Conservation (phyloP, 2,888 invertebrate species). For the Anarsia innoxiella region DNA sequence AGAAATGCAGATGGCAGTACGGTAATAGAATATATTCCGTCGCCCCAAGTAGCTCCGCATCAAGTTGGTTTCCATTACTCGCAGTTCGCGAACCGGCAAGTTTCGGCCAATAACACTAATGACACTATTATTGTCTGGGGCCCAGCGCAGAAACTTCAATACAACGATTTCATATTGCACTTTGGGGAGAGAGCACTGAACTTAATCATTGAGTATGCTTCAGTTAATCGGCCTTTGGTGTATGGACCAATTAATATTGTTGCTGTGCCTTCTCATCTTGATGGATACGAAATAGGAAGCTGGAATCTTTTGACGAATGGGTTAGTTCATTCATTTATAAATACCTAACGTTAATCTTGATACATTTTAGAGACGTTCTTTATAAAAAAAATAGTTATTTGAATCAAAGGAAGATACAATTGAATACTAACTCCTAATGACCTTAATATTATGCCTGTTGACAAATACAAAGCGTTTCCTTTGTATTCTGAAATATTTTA, state of each 20-base stretch:
- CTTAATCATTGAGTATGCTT: slow-evolving; percentile 46
- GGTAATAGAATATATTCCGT: slow-evolving; percentile 47
- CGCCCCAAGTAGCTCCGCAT: slow-evolving; percentile 54
- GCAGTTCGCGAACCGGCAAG: slow-evolving; percentile 31
- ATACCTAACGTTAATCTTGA: too few species aligned
- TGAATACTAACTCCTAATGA: too few species aligned
- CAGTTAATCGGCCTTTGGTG: slow-evolving; percentile 37
- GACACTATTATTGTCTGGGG: slow-evolving; percentile 57
- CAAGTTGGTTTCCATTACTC: slow-evolving; percentile 62
- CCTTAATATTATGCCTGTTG: too few species aligned
- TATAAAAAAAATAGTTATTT: too few species aligned
- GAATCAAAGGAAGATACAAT: too few species aligned
- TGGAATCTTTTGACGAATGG: slow-evolving; percentile 63
- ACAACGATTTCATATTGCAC: slow-evolving; percentile 43
- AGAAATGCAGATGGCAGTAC: slow-evolving; percentile 28
- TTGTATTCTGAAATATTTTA: too few species aligned
- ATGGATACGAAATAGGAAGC: slow-evolving; percentile 54
- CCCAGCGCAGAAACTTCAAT: slow-evolving; percentile 31
- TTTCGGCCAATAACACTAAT: slow-evolving; percentile 31
- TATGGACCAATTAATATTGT: slow-evolving; percentile 58
- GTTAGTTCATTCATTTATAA: slow-evolving; percentile 30
- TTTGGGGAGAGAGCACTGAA: slow-evolving; percentile 49
- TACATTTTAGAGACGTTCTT: too few species aligned
- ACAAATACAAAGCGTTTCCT: too few species aligned
- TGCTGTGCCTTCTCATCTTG: slow-evolving; percentile 43